Evolutionary conservation across 2,113 vertebrate species (phyloP).

Genomic region (Esox niger): DNA sequence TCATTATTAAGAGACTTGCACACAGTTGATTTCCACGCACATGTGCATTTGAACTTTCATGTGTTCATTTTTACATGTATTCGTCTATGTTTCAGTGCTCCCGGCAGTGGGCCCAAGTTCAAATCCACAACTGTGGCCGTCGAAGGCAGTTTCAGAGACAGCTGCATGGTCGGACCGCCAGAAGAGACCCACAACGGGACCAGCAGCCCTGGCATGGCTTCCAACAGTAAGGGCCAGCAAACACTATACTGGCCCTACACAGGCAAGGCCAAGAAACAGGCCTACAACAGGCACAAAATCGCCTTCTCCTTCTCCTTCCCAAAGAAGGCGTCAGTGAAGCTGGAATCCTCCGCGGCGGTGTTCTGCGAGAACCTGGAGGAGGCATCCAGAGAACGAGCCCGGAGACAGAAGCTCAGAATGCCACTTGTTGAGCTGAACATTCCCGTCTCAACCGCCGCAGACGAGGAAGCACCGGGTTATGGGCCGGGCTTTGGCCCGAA

Average conservation of each 20-base stretch:
- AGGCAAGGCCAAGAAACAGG: constrained; percentile 63
- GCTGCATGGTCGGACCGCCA: constrained; percentile 25
- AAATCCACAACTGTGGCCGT: constrained; percentile 87
- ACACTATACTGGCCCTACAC: constrained; percentile 28
- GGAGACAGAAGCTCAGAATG: constrained; percentile 72
- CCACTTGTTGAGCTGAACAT: constrained; percentile 59
- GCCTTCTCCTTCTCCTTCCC: constrained; percentile 87
- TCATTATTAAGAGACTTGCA: too few species aligned
- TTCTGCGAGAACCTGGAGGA: constrained; percentile 83
- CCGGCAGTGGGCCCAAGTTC: constrained; percentile 89
- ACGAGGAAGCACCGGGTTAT: constrained; percentile 52
- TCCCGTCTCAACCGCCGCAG: constrained; percentile 46
- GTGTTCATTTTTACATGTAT: background rate
- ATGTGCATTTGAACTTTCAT: background rate
- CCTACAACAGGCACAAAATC: constrained; percentile 67
- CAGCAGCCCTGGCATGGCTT: constrained; percentile 20
- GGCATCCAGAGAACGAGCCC: constrained; percentile 56
- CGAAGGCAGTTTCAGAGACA: constrained; percentile 63
- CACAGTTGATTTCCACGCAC: too few species aligned
- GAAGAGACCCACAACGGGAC: constrained; percentile 44
- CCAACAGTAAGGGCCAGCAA: constrained; percentile 34
- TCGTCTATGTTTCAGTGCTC: constrained; percentile 70
- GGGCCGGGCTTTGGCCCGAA: constrained; percentile 54
- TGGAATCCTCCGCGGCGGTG: constrained; percentile 84
- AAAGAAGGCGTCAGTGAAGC: constrained; percentile 80